Evolutionary conservation across 2,888 invertebrate species (phyloP).

Genomic region (Meghimatium bilineatum): DNA sequence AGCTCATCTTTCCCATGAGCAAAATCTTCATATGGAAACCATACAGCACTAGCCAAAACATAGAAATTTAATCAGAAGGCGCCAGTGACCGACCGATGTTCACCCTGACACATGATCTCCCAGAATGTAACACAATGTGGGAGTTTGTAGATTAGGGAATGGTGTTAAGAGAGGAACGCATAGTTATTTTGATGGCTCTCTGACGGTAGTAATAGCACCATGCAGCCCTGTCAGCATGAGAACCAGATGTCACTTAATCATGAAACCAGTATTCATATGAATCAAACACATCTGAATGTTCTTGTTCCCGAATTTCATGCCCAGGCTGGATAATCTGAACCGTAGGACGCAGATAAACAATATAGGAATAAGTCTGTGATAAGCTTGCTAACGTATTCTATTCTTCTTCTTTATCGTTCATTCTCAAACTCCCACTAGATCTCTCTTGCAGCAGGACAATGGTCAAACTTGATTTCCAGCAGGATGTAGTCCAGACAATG

Average conservation of each 20-base stretch:
- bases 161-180: neutral
- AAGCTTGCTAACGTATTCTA: too few relatives aligned
- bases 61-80: conserved; percentile 4
- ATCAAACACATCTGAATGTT: too few relatives aligned
- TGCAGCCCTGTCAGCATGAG: neutral
- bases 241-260: neutral
- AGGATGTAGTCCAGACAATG: too few relatives aligned
- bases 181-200: neutral
- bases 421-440: too few relatives aligned
- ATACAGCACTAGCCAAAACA: neutral
- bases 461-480: too few relatives aligned
- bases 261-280: neutral
- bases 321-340: too few relatives aligned
- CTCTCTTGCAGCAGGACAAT: too few relatives aligned
- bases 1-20: neutral
- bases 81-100: neutral
- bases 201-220: neutral
- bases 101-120: neutral
- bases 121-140: neutral
- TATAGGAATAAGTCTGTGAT: too few relatives aligned
- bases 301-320: too few relatives aligned
- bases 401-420: too few relatives aligned
- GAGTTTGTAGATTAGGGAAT: neutral
- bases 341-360: too few relatives aligned
- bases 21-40: neutral